A percentile compares a stretch with the other conserved stretches of the same genome.
Conservation (phyloP, 2,888 invertebrate species). For the Beris chalybata region DNA sequence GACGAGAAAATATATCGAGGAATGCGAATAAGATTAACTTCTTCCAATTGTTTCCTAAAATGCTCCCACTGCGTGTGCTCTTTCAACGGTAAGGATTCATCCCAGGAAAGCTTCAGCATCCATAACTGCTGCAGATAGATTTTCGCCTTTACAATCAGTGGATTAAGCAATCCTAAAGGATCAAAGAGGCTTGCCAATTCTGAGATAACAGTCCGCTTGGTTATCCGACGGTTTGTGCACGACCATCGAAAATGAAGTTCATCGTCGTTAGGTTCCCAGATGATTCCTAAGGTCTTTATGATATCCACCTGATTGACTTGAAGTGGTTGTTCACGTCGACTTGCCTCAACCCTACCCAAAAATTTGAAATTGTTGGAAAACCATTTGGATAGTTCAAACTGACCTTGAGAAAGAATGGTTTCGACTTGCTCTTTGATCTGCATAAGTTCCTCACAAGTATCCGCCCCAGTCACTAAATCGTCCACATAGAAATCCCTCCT, state of each 20-base stretch:
- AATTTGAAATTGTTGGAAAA: not conserved
- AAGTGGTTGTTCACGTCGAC: no score
- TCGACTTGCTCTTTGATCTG: not conserved
- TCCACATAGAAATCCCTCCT: no score
- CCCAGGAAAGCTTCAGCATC: not conserved
- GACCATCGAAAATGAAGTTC: not conserved
- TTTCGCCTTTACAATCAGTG: not conserved
- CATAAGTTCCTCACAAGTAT: conserved; percentile 27
- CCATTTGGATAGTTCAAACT: conserved; percentile 13
- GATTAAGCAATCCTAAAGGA: not conserved
- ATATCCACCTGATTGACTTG: no score
- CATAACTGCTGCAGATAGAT: not conserved
- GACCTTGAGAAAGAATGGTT: not conserved
- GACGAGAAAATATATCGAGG: not conserved
- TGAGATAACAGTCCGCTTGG: not conserved
- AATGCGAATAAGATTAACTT: not conserved
- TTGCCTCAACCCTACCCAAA: not conserved
- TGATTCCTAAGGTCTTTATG: not conserved
- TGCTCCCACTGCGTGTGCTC: not conserved
- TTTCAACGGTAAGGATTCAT: not conserved
- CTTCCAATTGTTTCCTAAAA: not conserved
- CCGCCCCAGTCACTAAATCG: conserved; percentile 32
- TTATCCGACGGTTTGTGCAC: no score
- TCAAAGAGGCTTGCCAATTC: not conserved
- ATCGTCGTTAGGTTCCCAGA: not conserved